These are phyloP conservation scores for Neopipo cinnamomea DNA, from an alignment of 2,113 vertebrate species.

Conservation along the genomic window DNA sequence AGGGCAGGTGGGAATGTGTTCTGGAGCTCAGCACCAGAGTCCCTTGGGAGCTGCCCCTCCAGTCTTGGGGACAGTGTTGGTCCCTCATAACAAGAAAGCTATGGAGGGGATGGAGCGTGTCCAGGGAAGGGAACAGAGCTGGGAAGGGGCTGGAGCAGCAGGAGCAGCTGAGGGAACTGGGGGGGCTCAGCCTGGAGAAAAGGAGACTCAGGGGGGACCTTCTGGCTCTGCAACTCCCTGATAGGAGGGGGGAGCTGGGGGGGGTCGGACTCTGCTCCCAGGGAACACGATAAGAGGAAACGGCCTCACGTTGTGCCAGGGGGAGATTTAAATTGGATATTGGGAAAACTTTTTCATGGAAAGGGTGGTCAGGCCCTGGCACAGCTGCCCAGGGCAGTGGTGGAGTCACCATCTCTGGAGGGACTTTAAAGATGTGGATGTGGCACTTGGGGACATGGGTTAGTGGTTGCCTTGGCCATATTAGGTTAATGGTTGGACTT, in stretches of 20 bases:
- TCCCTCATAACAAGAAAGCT: background rate
- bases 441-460: background rate
- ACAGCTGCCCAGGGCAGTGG: background rate
- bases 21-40: background rate
- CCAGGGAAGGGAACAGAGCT: background rate
- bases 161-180: background rate
- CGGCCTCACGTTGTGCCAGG: background rate
- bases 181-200: background rate
- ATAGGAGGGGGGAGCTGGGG: background rate
- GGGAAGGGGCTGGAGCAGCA: background rate
- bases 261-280: background rate
- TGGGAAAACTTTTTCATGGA: too few relatives aligned
- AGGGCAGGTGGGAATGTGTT: background rate
- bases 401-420: background rate
- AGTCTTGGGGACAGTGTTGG: background rate
- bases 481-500: background rate
- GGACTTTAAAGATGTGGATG: background rate
- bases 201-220: background rate
- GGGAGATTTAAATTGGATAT: background rate
- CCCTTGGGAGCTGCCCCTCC: background rate
- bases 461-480: background rate
- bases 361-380: background rate
- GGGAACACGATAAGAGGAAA: background rate
- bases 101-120: background rate
- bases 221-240: background rate